Evolutionary conservation across 2,888 invertebrate species (phyloP), one percentile per base, ranked within the genome.

Genomic region (Netelia virgata): DNA sequence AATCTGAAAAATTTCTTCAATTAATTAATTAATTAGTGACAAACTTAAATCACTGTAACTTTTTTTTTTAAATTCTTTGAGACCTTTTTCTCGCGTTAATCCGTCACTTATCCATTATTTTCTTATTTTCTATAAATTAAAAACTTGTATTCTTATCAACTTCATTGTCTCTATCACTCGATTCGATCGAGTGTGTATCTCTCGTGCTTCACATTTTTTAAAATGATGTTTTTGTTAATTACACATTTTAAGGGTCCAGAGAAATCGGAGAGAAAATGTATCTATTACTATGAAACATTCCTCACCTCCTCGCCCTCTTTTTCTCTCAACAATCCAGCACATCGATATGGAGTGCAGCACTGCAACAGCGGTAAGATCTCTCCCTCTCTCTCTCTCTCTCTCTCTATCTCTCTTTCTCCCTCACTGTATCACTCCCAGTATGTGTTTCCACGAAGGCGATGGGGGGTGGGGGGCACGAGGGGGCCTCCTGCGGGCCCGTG

Each of bases 201-300:
- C 36, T 5, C 1, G 3, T 6, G 6, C 6, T 36, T 36, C 36
- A 36, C 36, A 36, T 6, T 36, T 6, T 36, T 8, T 23, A 1
- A 6, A 5, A 36, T 36, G 36, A 6, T 36, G 2, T 14, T 47
- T 14, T 47, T 47, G 11, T 1, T 43, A 23, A 59, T 11, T 20
- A 61, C 20, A 73, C 43, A 43, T 20, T 59, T 59, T 59, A 47
- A 75, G 47, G 47, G 14, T 47, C 11, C 14, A 55, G 11, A 36
- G 50, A 66, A 57, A 41, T 68, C 23, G 63, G 81, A 74, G 82
- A 82, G 82, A 83, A 83, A 76, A 79, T 59, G 70, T 91, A 93
- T 93, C 92, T 91, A 92, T 93, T 93, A 93, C 93, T 92, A 93
- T 92, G 93, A 93, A 92, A 92, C 92, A 91, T 92, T 91, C 91